Base-by-base conservation (phyloP, 2,888 invertebrate genomes). In the Pammene aurita region DNA sequence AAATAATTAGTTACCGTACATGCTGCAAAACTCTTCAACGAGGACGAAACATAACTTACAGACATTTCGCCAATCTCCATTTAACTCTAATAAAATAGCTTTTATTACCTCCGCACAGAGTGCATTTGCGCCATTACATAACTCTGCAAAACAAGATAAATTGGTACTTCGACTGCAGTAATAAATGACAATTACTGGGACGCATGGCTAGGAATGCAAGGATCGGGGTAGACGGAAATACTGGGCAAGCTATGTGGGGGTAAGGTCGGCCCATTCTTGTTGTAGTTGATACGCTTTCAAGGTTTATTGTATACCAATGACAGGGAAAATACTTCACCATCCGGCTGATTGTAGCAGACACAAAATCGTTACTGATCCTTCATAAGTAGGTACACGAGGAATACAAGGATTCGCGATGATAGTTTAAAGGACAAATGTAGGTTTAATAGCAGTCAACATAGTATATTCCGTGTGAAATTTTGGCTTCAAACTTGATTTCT, bases 151-250 rank as follows among this genome's bases (percentile, higher is more conserved):
- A 58, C 67, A 67, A 71, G 71, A 71, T 55, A 71, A 54, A 71
- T 67, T 64, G 57, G 70, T 71, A 72, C 75, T 75, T 77, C 75
- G 75, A 74, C 66, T 71, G 67, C 70, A 60, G 77, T 78, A 80
- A 81, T 81, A 81, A 81, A 81, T 79, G 81, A 80, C 81, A 80
- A 80, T 82, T 81, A 81, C 75, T 48, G 68, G 44, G 60, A 67
- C 67, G 55, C 44, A 61, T 62, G 61, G 65, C 60, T 26, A 61
- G 67, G 66, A 60, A 66, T 66, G 66, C 65, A 56, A 52, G 55
- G 54, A 26, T 54, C 35, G 64, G 44, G 35, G 55, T 54, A 38
- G 9, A 42, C 7, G 48, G 46, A 58, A 66, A 60, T 54, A 63
- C 68, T 58, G 35, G 58, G 58, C 34, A 7, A 10, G 34, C 34